These are phyloP conservation scores for Hylaea fasciaria DNA, from an alignment of 2,888 invertebrate genomes.

Conservation along the genomic window DNA sequence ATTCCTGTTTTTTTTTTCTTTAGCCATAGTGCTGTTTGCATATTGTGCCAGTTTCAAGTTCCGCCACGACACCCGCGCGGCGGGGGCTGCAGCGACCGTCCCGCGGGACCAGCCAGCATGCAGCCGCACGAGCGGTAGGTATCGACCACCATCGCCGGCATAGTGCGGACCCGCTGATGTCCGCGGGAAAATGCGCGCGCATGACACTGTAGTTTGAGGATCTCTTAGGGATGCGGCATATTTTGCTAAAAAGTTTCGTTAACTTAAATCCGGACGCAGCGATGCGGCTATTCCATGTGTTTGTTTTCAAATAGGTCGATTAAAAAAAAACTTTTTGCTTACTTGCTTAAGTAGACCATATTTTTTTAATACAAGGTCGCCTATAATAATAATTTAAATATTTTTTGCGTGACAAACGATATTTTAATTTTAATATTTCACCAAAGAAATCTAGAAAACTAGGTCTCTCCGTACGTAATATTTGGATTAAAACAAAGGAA, in stretches of 20 bases:
- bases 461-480: slow-evolving; percentile 14
- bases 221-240: slow-evolving; percentile 38
- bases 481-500: slow-evolving; percentile 14
- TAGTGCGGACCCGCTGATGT: slow-evolving; percentile 35
- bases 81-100: too few relatives aligned
- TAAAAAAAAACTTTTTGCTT: too few relatives aligned
- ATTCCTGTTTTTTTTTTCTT: too few relatives aligned
- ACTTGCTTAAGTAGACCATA: neutral
- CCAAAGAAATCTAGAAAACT: slow-evolving; percentile 13
- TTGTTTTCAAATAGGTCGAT: too few relatives aligned
- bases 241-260: slow-evolving; percentile 4
- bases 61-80: too few relatives aligned
- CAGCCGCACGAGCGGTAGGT: slow-evolving; percentile 20
- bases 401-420: slow-evolving; percentile 1
- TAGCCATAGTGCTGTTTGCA: too few relatives aligned
- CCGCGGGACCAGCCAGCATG: too few relatives aligned
- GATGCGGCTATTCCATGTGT: too few relatives aligned
- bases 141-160: slow-evolving; percentile 62
- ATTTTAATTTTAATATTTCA: neutral
- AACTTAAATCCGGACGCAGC: neutral
- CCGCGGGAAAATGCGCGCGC: slow-evolving; percentile 47
- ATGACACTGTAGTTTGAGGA: slow-evolving; percentile 32
- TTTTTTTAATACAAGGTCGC: neutral
- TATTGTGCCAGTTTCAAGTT: too few relatives aligned
- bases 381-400: neutral